Base-by-base conservation (phyloP, 2,797 vertebrate genomes). In the Rousettus madagascariensis region DNA sequence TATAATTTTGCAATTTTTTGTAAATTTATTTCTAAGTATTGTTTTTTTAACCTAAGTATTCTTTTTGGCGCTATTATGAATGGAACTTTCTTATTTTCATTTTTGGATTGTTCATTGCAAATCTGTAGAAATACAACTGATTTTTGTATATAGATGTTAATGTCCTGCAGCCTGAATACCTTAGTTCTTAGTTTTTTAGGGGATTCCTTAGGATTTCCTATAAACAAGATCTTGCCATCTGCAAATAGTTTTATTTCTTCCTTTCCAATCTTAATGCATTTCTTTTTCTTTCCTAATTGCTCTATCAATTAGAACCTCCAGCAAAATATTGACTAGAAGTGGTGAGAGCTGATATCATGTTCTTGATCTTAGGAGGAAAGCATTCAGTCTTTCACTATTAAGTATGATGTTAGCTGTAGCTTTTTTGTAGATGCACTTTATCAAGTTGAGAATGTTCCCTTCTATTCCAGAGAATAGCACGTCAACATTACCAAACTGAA, bases 241-340 rank as follows among this genome's bases (percentile, higher is more conserved):
- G 33, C 43, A 59, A 94, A 91, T 68, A 63, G 38, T 41, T 72
- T 84, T 72, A 87, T 69, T 91, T 94, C 41, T 68, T 68, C 36
- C 15, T 85, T 85, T 80, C 28, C 77, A 63, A 75, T 91, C 66
- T 66, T n/a, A 9, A 20, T 49, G 57, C 30, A 55, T 77, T 68
- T 69, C 16, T 72, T 84, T 91, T 33, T 91, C 88, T 72, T 85
- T 20, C 55, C 49, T 90, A 46, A 79, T 20, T 33, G 38, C 24
- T 41, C 57, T 49, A 36, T 41, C 26, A 49, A 16, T 49, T 69
- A 84, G 63, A 84, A 79, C 55, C 46, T 57, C 26, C 55, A 75
- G 69, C 49, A 88, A 43, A 84, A 63, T 63, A n/a, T 6, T 49
- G n/a, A 78, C 57, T 66, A 30, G 46, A 85, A 12, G 20, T 17